These are phyloP conservation scores for Clepsis dumicolana DNA, from an alignment of 2,888 invertebrate species.

Conservation along the genomic window DNA sequence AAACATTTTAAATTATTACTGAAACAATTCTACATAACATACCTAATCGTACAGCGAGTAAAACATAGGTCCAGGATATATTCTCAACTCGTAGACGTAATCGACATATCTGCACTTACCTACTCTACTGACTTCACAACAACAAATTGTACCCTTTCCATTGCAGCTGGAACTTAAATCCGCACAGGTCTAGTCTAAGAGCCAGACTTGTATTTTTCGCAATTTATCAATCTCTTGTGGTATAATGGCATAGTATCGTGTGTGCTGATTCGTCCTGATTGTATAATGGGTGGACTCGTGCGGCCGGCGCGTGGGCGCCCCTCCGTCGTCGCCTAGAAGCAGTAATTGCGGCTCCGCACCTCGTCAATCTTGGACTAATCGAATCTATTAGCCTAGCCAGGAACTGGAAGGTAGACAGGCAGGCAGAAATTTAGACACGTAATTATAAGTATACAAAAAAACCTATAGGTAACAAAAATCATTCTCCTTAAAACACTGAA, in stretches of 20 bases:
- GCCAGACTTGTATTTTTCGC: conserved; percentile 41
- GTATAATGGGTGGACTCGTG: conserved; percentile 80
- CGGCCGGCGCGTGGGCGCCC: conserved; percentile 79
- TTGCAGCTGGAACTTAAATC: conserved; percentile 28
- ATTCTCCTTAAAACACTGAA: no score
- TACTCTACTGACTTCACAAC: neutral
- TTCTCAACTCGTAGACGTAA: conserved; percentile 51
- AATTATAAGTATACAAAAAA: neutral
- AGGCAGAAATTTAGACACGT: neutral
- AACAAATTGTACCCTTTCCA: conserved; percentile 42
- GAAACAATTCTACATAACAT: neutral
- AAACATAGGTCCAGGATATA: conserved; percentile 58
- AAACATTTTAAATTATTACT: neutral
- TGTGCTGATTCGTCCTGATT: conserved; percentile 82
- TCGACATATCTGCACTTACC: conserved; percentile 46
- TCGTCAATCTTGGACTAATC: conserved; percentile 39
- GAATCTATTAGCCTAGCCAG: neutral
- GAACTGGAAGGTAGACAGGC: neutral
- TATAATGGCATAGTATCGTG: conserved; percentile 58
- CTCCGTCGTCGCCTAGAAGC: conserved; percentile 70
- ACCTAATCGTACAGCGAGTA: conserved; percentile 46
- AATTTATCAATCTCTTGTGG: conserved; percentile 43
- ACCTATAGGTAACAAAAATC: no score
- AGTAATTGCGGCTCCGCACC: conserved; percentile 64
- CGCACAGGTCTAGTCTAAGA: neutral